Conservation (phyloP, 1,140 invertebrate genomes). For the Caligus rogercresseyi region DNA sequence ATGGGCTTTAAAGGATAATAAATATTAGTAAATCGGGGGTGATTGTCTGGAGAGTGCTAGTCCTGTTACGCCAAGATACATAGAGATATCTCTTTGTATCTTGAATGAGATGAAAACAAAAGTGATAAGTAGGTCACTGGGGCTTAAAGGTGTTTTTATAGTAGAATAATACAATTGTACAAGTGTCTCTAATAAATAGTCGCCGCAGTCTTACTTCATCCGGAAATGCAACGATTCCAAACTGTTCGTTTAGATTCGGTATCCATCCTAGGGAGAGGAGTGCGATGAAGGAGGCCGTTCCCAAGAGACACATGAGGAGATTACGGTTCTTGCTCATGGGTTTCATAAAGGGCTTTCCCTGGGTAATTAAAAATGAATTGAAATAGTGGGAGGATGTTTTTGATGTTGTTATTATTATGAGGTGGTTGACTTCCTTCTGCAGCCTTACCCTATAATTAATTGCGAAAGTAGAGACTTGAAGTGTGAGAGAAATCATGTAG, state of each 20-base stretch:
- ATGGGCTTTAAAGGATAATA: too few species aligned
- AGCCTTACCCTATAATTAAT: conserved; percentile 85
- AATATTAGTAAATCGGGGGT: too few species aligned
- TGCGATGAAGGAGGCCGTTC: conserved; percentile 51
- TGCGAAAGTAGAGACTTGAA: conserved; percentile 94
- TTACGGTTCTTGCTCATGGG: conserved; percentile 76
- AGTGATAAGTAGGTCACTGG: too few species aligned
- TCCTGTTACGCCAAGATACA: too few species aligned
- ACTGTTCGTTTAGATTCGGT: conserved; percentile 55
- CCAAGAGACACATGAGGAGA: conserved; percentile 67
- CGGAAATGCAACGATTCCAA: conserved; percentile 78
- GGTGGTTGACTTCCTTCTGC: background rate
- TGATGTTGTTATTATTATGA: too few species aligned
- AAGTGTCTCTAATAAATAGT: too few species aligned
- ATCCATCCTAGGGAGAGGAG: conserved; percentile 52
- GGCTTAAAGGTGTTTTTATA: too few species aligned
- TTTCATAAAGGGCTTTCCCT: conserved; percentile 98
- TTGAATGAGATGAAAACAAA: too few species aligned
- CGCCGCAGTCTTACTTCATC: conserved; percentile 50
- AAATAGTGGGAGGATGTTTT: conserved; percentile 16
- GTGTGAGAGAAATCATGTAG: conserved; percentile 88
- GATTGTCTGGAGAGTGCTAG: too few species aligned
- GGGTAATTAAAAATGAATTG: conserved; percentile 24
- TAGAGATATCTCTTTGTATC: too few species aligned
- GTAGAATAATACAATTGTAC: too few species aligned